Base-by-base conservation (phyloP, 2,797 vertebrate genomes). In the Adrianichthys oophorus region DNA sequence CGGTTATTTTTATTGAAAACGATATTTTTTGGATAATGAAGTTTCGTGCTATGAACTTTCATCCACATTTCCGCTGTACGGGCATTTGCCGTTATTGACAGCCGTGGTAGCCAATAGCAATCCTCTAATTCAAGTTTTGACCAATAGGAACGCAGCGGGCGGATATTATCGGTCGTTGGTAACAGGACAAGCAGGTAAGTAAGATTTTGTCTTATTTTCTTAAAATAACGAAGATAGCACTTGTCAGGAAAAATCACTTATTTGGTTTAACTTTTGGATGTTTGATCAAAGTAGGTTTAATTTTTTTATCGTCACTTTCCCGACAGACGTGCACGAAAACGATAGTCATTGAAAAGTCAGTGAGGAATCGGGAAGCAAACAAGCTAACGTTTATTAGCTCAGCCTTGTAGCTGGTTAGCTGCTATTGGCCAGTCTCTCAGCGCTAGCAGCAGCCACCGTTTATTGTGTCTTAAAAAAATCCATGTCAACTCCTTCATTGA, bases 111-210 rank as follows among this genome's bases (percentile, higher is more conserved):
- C 86, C 84, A 91, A 90, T 89, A 5, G 66, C 5, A 81, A 56
- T 29, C 46, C 49, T 7, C 15, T 4, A 56, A 45, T 15, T 0
- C 48, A 15, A 1, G n/a, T n/a, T 0, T 16, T 6, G 62, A n/a
- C 89, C 86, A 90, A 90, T 91, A 41, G 71, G 26, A 51, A 13
- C 24, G 29, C 60, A 14, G 46, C 48, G 72, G 81, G 1, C 24
- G 83, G 83, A 65, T 64, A 58, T 82, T 78, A 71, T 55, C 15
- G 53, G 19, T 18, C 41, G 82, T 79, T 88, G 79, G 82, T 90
- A 88, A 88, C 80, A 87, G 83, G 74, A 76, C 84, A 56, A 62
- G 85, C 88, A 88, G 89, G 88, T 89, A 86, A 89, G 88, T 84
- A 58, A 88, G 77, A 85, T 89, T 87, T 87, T 78, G 59, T 81